Base-by-base conservation (phyloP, 1,140 invertebrate genomes). In the Zaprionus davidi region DNA sequence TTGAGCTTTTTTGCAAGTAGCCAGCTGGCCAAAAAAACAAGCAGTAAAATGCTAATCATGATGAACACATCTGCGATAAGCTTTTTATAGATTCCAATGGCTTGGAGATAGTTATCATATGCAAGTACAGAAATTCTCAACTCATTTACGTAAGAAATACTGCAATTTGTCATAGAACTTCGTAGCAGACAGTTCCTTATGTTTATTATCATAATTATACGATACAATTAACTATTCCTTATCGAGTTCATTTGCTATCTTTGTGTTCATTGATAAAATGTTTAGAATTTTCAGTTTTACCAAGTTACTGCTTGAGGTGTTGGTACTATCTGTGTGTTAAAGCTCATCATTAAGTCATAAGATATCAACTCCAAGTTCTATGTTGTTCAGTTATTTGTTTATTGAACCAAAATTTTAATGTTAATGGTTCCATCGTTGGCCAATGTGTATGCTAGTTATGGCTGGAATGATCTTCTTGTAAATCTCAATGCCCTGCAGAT, bases 401-500 rank as follows among this genome's bases (percentile, higher is more conserved):
- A 49, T 49, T 49, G n/a, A 17, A 9, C 2, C 2, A n/a, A 17
- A 13, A 0, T 15, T 6, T n/a, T n/a, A 7, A n/a, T 41, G 15
- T 11, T 9, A 46, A 46, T 46, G 41, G 2, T 46, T 46, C n/a
- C n/a, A 46, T n/a, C 41, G 17, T 11, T 46, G 41, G 41, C n/a
- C n/a, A 46, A 46, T 17, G 17, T 77, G 78, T 51, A 81, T 77
- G 87, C 94, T 95, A 36, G 94, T 93, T 2, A 95, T 64, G 53
- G 93, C 93, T 2, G 93, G 92, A 44, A 96, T 94, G 11, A 96
- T 87, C 41, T 94, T 88, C 63, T 93, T 93, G 83, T 96, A 97
- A 41, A 97, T 95, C 2, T 95, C 90, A 46, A 97, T 96, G 11
- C 96, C 97, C 36, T 93, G 86, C 2, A 97, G 82, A 90, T 96